Evolutionary conservation across 2,888 invertebrate species (phyloP).

Genomic region (Mythimna loreyi): DNA sequence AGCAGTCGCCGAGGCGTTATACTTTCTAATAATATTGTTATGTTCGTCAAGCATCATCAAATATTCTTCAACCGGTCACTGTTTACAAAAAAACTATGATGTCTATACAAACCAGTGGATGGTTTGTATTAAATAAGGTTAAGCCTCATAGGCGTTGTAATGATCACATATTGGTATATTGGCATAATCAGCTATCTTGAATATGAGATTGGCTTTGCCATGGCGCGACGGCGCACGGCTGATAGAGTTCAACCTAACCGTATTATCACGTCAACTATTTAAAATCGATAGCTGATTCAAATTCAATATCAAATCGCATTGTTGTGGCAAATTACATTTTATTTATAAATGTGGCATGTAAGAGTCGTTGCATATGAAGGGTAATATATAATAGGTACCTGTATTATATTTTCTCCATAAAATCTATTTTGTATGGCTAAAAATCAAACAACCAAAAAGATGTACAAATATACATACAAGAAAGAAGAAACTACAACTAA

Average conservation of each 20-base stretch:
- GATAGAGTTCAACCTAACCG: too few relatives aligned
- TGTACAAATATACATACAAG: too few relatives aligned
- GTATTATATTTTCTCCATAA: too few relatives aligned
- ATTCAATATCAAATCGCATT: neutral
- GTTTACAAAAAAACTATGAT: neutral
- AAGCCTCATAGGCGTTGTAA: neutral
- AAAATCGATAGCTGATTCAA: neutral
- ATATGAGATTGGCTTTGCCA: neutral
- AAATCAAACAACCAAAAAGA: too few relatives aligned
- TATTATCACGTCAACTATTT: neutral
- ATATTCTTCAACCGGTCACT: too few relatives aligned
- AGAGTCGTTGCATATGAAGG: neutral
- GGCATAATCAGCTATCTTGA: neutral
- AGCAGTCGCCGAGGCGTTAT: neutral
- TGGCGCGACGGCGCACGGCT: too few relatives aligned
- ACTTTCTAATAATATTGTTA: too few relatives aligned
- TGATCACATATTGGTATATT: neutral
- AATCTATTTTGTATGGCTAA: too few relatives aligned
- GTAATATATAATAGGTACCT: too few relatives aligned
- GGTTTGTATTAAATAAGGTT: constrained; percentile 2
- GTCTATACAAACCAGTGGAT: neutral
- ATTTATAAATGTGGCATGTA: neutral
- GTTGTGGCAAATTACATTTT: neutral
- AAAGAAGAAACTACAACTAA: too few relatives aligned
- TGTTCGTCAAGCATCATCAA: neutral